phyloP scores from a whole-genome alignment of 2,888 invertebrate species.

The Macrophya annulata region DNA sequence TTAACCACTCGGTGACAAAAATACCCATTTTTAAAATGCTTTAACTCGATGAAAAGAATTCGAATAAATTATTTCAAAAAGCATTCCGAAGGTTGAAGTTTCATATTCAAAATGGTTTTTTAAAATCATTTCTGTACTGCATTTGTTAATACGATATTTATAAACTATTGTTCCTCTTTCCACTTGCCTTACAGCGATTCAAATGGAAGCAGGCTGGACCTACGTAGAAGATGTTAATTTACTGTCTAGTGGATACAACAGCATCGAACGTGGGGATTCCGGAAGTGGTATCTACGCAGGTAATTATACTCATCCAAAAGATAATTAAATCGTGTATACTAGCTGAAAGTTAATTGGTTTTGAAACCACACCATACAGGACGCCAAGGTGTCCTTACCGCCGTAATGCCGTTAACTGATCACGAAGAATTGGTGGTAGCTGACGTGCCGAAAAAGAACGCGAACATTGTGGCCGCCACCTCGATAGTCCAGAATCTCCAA shows the following conservation, averaged over 20 bases:
- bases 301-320: constrained; percentile 47
- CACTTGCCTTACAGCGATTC: constrained; percentile 70
- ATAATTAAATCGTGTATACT: not conserved
- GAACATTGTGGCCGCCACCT: not conserved
- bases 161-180: not conserved
- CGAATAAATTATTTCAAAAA: too few species aligned
- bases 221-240: constrained; percentile 79
- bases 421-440: constrained; percentile 8
- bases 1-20: too few species aligned
- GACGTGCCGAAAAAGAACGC: constrained; percentile 15
- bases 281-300: constrained; percentile 82
- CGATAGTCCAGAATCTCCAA: not conserved
- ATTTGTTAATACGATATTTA: not conserved
- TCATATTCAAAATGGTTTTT: too few species aligned
- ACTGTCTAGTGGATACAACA: constrained; percentile 80
- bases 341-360: not conserved
- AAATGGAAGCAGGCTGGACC: constrained; percentile 80
- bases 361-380: not conserved
- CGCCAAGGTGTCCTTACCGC: constrained; percentile 8
- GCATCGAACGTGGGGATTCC: constrained; percentile 72
- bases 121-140: too few species aligned
- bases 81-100: too few species aligned
- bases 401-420: not conserved
- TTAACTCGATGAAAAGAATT: too few species aligned
- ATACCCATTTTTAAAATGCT: too few species aligned